phyloP scores from a whole-genome alignment of 2,888 invertebrate species.

The Lasioglossum morio region DNA sequence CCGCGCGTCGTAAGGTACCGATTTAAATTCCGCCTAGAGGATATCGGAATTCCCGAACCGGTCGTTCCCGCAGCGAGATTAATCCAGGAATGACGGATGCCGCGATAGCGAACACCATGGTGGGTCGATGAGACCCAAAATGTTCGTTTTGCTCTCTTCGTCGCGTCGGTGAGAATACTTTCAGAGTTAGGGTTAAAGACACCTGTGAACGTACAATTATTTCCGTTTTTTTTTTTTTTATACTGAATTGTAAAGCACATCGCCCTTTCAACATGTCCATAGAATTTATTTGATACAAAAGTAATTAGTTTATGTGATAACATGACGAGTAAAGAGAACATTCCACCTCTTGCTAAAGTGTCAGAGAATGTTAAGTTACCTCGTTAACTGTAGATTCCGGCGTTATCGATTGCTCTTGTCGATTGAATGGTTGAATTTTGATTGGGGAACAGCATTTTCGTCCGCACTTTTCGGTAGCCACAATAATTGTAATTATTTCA shows the following conservation, averaged over 20 bases:
- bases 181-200: not conserved
- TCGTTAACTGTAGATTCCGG: not conserved
- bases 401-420: not conserved
- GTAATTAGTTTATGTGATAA: not conserved
- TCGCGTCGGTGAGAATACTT: not conserved
- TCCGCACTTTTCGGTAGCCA: too few relatives aligned
- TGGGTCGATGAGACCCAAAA: not conserved
- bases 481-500: not conserved
- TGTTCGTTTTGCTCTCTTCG: not conserved
- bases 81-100: not conserved
- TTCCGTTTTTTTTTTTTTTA: too few relatives aligned
- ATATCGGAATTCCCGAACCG: slow-evolving; percentile 1
- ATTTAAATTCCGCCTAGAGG: slow-evolving; percentile 20
- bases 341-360: not conserved
- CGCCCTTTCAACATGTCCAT: not conserved
- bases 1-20: not conserved
- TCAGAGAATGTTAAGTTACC: not conserved
- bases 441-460: not conserved
- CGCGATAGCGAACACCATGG: too few relatives aligned
- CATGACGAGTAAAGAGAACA: not conserved
- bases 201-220: not conserved
- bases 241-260: not conserved
- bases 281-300: not conserved
- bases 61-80: slow-evolving; percentile 1
- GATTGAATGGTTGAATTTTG: not conserved